Evolutionary conservation across 2,113 vertebrate genomes (phyloP).

Genomic region (Morone chrysops): DNA sequence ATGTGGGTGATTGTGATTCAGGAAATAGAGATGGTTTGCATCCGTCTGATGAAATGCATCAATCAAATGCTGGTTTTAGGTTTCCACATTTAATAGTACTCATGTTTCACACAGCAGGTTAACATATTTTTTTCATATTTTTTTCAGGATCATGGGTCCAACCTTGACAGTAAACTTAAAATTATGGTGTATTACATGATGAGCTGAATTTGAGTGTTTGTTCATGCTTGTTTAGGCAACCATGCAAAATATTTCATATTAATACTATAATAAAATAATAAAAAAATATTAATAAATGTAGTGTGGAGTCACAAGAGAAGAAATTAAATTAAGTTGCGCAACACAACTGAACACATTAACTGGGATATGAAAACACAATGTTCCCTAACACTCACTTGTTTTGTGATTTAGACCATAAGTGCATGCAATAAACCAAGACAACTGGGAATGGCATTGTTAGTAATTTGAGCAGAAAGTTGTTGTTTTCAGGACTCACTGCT

Average conservation of each 20-base stretch:
- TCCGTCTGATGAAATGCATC: constrained; percentile 46
- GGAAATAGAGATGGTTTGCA: constrained; percentile 46
- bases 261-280: neutral
- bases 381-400: neutral
- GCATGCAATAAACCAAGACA: neutral
- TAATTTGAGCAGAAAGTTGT: too few relatives aligned
- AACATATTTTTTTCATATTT: neutral
- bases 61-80: constrained; percentile 18
- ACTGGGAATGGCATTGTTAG: too few relatives aligned
- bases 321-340: neutral
- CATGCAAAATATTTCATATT: neutral
- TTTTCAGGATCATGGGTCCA: neutral
- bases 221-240: neutral
- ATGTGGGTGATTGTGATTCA: constrained; percentile 34
- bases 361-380: neutral
- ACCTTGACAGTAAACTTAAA: neutral
- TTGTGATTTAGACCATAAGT: neutral
- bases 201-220: neutral
- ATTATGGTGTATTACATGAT: neutral
- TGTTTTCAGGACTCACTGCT: too few relatives aligned
- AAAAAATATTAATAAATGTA: too few relatives aligned
- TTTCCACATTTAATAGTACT: constrained; percentile 6
- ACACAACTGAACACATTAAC: neutral
- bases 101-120: neutral
- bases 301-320: neutral